A percentile compares a stretch with the other conserved stretches of the same genome.
Evolutionary conservation across 1,140 invertebrate species (phyloP).

Genomic region (Calliopsis andreniformis): DNA sequence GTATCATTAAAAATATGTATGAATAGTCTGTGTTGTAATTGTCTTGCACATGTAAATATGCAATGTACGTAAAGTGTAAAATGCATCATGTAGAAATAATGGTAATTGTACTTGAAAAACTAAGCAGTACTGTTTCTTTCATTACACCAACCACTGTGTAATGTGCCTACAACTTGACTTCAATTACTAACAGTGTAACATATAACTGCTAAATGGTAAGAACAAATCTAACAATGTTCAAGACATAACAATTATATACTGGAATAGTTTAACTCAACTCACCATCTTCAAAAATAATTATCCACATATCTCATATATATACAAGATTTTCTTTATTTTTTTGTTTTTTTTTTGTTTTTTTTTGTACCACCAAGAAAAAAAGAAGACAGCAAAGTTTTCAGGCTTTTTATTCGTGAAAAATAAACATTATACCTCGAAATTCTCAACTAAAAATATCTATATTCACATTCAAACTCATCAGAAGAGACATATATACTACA

Average conservation of each 20-base stretch:
- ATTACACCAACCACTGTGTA: conserved; percentile 45
- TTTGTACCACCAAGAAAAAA: conserved; percentile 55
- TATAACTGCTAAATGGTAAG: conserved; percentile 20
- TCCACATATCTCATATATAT: conserved; percentile 44
- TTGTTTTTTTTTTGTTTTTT: too few relatives aligned
- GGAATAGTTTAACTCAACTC: conserved; percentile 55
- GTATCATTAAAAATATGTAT: conserved; percentile 1
- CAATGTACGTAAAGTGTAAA: conserved; percentile 24
- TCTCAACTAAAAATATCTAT: conserved; percentile 62
- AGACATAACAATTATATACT: conserved; percentile 29
- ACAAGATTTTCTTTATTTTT: conserved; percentile 61
- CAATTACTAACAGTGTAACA: conserved; percentile 34
- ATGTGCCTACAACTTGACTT: conserved; percentile 40
- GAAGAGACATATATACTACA: conserved; percentile 66
- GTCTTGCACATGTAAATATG: conserved; percentile 30
- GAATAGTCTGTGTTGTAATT: conserved; percentile 2
- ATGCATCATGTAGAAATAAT: conserved; percentile 39
- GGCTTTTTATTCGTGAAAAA: conserved; percentile 58
- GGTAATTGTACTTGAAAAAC: conserved; percentile 20
- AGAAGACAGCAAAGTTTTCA: conserved; percentile 51
- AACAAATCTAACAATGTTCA: conserved; percentile 44
- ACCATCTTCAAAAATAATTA: conserved; percentile 51
- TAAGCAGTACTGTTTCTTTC: conserved; percentile 37
- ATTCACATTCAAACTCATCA: conserved; percentile 65
- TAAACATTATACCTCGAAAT: conserved; percentile 53